Evolutionary conservation across 2,888 invertebrate species (phyloP).

Genomic region (Eledone cirrhosa): DNA sequence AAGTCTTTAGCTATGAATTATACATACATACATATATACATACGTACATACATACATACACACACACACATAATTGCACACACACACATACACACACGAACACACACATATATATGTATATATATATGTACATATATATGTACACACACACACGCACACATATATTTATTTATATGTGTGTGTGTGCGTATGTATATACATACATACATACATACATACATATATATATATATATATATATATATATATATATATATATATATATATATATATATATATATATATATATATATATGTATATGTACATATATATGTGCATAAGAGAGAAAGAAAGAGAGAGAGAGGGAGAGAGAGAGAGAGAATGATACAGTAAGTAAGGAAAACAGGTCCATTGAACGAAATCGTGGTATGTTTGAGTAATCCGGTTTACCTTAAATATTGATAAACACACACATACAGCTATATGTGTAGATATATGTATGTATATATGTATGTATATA

Average conservation of each 20-base stretch:
- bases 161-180: neutral
- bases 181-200: neutral
- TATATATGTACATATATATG: neutral
- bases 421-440: too few species aligned
- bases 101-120: neutral
- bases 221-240: conserved; percentile 7
- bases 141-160: neutral
- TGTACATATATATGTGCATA: neutral
- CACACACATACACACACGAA: neutral
- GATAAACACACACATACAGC: too few species aligned
- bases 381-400: neutral
- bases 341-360: too few species aligned
- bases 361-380: neutral
- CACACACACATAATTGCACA: neutral
- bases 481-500: too few species aligned
- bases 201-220: neutral
- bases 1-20: too few species aligned
- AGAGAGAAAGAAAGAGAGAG: neutral
- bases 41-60: neutral
- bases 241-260: conserved; percentile 13
- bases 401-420: too few species aligned
- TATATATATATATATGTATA: neutral
- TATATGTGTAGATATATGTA: too few species aligned
- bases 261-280: neutral
- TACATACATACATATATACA: too few species aligned